phyloP scores from a whole-genome alignment of 2,888 invertebrate species.

The Thecocarcelia acutangulata region DNA sequence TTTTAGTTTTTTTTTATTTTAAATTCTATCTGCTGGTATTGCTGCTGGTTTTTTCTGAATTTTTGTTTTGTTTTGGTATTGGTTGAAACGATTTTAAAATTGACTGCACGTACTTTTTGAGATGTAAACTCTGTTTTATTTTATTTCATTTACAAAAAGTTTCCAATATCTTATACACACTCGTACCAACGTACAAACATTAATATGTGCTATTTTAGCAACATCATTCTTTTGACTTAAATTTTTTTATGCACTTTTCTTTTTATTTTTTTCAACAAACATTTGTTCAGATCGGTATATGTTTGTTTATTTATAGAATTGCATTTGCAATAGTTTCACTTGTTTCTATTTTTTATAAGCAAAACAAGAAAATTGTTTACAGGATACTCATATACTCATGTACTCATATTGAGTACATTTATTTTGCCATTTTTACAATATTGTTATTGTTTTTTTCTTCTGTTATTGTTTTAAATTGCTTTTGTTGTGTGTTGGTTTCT shows the following conservation, averaged over 20 bases:
- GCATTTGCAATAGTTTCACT: conserved; percentile 33
- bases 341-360: conserved; percentile 10
- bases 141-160: conserved; percentile 58
- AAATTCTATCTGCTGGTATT: conserved; percentile 6
- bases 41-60: conserved; percentile 16
- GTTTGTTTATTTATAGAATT: conserved; percentile 37
- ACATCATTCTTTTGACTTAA: conserved; percentile 45
- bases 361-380: background rate
- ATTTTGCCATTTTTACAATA: conserved; percentile 59
- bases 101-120: conserved; percentile 70
- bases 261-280: conserved; percentile 47
- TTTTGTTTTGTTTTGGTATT: conserved; percentile 25
- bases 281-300: conserved; percentile 41
- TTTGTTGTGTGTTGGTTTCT: conserved; percentile 19
- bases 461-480: conserved; percentile 56
- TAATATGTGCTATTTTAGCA: background rate
- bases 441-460: conserved; percentile 25
- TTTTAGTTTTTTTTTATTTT: conserved; percentile 17
- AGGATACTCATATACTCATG: too few species aligned
- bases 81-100: conserved; percentile 70
- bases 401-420: conserved; percentile 69
- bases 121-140: conserved; percentile 67
- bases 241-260: conserved; percentile 7
- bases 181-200: background rate
- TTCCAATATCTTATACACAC: conserved; percentile 17